Evolutionary conservation across 2,113 vertebrate genomes (phyloP).

Genomic region (Prionailurus viverrinus): DNA sequence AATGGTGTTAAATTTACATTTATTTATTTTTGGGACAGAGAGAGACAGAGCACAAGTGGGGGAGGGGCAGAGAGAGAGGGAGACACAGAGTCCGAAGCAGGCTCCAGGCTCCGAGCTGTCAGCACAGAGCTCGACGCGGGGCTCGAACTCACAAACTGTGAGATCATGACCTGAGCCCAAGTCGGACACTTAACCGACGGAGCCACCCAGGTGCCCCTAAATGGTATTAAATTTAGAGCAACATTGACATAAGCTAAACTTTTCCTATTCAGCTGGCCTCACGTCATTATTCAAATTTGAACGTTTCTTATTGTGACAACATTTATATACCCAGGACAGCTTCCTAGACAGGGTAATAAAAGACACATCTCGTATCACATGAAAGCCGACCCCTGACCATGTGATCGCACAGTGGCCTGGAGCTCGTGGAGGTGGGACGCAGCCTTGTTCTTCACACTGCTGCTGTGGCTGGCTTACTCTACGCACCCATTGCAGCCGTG

Average conservation of each 20-base stretch:
- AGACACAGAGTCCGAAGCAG: no score
- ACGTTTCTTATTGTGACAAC: conserved; percentile 80
- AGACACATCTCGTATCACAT: conserved; percentile 88
- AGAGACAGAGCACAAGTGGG: no score
- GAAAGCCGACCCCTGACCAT: conserved; percentile 88
- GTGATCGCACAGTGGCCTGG: conserved; percentile 91
- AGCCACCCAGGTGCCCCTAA: no score
- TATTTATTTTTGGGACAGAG: no score
- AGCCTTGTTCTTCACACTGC: conserved; percentile 76
- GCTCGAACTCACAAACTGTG: no score
- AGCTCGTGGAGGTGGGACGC: conserved; percentile 77
- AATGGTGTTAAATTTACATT: background rate
- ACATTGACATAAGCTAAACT: no score
- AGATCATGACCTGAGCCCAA: no score
- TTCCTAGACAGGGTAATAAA: conserved; percentile 89
- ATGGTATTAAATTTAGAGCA: background rate
- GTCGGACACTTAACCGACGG: no score
- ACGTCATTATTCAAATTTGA: conserved; percentile 83
- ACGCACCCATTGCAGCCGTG: conserved; percentile 83
- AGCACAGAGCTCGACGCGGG: no score
- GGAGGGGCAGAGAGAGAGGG: no score
- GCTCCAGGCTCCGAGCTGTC: no score
- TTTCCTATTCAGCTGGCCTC: background rate
- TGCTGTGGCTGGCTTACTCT: conserved; percentile 76
- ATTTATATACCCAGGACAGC: conserved; percentile 85